Conservation (phyloP, 2,888 invertebrate genomes). For the Rhodophaea formosa region DNA sequence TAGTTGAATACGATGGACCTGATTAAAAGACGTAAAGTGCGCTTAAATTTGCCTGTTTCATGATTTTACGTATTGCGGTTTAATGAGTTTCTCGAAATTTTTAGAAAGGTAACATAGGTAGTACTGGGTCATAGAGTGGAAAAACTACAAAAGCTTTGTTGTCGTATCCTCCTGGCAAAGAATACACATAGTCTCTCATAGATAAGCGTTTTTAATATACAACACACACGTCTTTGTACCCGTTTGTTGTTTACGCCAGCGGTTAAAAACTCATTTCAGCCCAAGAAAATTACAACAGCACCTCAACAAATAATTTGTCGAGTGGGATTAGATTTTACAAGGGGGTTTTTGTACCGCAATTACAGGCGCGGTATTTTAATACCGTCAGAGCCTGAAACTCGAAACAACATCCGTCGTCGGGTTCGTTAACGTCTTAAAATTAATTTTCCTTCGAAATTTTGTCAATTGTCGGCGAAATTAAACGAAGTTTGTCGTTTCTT, state of each 20-base stretch:
- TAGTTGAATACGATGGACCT: too few species aligned
- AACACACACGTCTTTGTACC: not conserved
- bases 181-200: not conserved
- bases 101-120: too few species aligned
- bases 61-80: too few species aligned
- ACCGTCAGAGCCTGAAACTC: slow-evolving; percentile 47
- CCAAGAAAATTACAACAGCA: not conserved
- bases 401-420: slow-evolving; percentile 53
- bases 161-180: too few species aligned
- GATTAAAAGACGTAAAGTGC: too few species aligned
- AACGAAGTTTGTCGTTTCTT: slow-evolving; percentile 60
- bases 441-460: slow-evolving; percentile 65
- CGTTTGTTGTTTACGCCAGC: not conserved
- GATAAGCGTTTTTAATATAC: not conserved
- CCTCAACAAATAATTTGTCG: slow-evolving; percentile 15
- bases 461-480: slow-evolving; percentile 61
- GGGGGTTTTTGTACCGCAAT: slow-evolving; percentile 43
- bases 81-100: too few species aligned
- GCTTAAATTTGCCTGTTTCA: too few species aligned
- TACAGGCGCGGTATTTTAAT: slow-evolving; percentile 55
- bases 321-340: slow-evolving; percentile 36
- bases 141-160: too few species aligned
- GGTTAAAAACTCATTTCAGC: not conserved
- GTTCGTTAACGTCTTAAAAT: slow-evolving; percentile 61
- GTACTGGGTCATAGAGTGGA: too few species aligned